Evolutionary conservation across 1,140 invertebrate genomes (phyloP).

Genomic region (Tyrophagus putrescentiae): DNA sequence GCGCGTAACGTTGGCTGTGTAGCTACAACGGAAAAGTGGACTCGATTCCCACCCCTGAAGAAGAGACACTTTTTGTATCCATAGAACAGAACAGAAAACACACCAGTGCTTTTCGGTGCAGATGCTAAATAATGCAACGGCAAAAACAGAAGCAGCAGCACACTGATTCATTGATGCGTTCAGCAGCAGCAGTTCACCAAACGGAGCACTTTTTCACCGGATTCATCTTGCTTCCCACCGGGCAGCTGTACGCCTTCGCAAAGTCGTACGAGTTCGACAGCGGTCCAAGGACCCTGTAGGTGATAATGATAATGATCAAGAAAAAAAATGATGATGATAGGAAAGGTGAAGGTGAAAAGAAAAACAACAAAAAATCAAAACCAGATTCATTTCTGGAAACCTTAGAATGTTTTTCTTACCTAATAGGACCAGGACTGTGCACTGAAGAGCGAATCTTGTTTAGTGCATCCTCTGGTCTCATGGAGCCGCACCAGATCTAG

Average conservation of each 20-base stretch:
- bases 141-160: background rate
- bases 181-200: slow-evolving; percentile 62
- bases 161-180: background rate
- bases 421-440: slow-evolving; percentile 80
- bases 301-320: background rate
- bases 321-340: too few relatives aligned
- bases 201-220: slow-evolving; percentile 77
- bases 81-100: background rate
- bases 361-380: slow-evolving; percentile 13
- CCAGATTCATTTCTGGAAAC: slow-evolving; percentile 6
- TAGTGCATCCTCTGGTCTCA: slow-evolving; percentile 84
- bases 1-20: too few relatives aligned
- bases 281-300: slow-evolving; percentile 57
- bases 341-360: too few relatives aligned
- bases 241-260: slow-evolving; percentile 52
- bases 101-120: background rate
- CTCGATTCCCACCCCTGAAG: background rate
- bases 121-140: background rate
- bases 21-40: background rate
- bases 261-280: slow-evolving; percentile 84
- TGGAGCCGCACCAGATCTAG: slow-evolving; percentile 88
- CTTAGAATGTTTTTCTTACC: slow-evolving; percentile 34
- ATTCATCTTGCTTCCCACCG: slow-evolving; percentile 68
- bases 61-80: background rate
- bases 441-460: slow-evolving; percentile 85